Conservation (phyloP, 2,797 vertebrate species). For the Oceanodroma leucorhoa region DNA sequence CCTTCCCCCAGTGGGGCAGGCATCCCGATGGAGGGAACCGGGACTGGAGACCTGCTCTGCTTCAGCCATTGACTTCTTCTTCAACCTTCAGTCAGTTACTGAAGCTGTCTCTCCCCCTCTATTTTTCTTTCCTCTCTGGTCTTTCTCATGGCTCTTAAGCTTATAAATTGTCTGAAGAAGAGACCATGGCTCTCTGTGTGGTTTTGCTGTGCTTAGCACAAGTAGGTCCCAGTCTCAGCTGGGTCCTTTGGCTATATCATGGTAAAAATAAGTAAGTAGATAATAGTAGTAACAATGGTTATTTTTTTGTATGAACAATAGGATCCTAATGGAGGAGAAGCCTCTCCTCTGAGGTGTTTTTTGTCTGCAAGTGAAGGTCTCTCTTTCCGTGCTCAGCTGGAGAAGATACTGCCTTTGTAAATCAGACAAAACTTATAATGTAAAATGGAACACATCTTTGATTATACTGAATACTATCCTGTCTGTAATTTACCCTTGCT, state of each 20-base stretch:
- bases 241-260: background rate
- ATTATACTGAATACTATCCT: background rate
- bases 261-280: background rate
- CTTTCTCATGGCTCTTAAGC: background rate
- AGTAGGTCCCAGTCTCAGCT: background rate
- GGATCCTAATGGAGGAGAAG: background rate
- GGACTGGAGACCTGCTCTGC: background rate
- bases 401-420: slow-evolving; percentile 31
- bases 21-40: background rate
- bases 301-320: background rate
- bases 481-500: slow-evolving; percentile 37
- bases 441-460: slow-evolving; percentile 30
- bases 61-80: background rate
- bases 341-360: background rate
- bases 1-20: background rate
- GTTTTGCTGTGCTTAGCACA: background rate
- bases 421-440: slow-evolving; percentile 11
- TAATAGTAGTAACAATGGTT: background rate
- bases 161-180: background rate
- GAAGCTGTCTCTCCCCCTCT: no score
- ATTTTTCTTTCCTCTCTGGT: background rate
- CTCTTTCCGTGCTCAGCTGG: slow-evolving; percentile 4
- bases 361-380: background rate
- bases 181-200: background rate
- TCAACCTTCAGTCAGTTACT: background rate